These are phyloP conservation scores for Phalanger gymnotis DNA, from an alignment of 2,797 vertebrate species.

Conservation along the genomic window DNA sequence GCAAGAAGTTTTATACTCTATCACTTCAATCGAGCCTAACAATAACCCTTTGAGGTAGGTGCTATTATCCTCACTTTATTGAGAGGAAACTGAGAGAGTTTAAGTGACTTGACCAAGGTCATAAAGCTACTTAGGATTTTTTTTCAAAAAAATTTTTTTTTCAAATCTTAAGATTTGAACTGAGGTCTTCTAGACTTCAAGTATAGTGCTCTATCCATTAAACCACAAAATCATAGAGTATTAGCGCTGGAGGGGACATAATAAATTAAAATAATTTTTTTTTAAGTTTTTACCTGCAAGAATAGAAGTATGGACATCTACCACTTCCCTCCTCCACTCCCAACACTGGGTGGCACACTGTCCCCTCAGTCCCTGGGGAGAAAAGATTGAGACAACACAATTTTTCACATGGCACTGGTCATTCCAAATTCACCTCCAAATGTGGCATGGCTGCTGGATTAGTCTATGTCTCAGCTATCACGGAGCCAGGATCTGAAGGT, in stretches of 20 bases:
- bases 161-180: background rate
- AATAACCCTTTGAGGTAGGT: background rate
- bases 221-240: background rate
- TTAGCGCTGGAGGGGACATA: background rate
- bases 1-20: background rate
- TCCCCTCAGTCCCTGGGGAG: background rate
- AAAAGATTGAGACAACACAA: background rate
- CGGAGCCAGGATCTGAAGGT: background rate
- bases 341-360: background rate
- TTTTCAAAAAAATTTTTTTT: background rate
- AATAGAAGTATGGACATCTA: background rate
- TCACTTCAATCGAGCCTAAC: background rate
- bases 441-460: background rate
- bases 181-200: background rate
- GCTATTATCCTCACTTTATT: background rate
- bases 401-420: background rate
- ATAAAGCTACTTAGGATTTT: background rate
- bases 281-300: background rate
- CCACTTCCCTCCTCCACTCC: background rate
- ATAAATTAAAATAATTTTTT: background rate
- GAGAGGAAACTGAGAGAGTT: background rate
- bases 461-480: background rate
- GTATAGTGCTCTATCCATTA: background rate
- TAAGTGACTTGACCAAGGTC: background rate
- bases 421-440: background rate